A percentile compares a stretch with the other conserved stretches of the same genome.
phyloP scores from a whole-genome alignment of 1,140 invertebrate genomes.

The Eumeta japonica region DNA sequence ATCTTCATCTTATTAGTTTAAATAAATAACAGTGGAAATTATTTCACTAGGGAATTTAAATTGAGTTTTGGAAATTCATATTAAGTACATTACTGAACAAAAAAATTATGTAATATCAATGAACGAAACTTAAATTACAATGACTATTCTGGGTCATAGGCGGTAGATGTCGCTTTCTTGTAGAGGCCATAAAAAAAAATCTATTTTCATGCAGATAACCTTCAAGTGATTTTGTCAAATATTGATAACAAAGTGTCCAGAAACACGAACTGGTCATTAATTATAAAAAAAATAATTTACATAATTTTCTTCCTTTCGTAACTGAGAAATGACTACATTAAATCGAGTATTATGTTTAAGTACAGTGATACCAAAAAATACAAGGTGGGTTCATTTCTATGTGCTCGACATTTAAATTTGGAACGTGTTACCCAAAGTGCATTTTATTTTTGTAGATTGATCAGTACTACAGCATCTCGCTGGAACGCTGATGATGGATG shows the following conservation, averaged over 20 bases:
- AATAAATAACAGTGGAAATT: too few relatives aligned
- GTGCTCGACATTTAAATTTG: slow-evolving; percentile 21
- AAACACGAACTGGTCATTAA: neutral
- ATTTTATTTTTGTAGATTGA: slow-evolving; percentile 37
- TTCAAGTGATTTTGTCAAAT: slow-evolving; percentile 52
- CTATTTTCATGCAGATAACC: slow-evolving; percentile 48
- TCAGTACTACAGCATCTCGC: slow-evolving; percentile 47
- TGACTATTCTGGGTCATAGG: too few relatives aligned
- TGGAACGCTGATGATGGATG: slow-evolving; percentile 72
- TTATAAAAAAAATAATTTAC: neutral
- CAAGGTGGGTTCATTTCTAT: slow-evolving; percentile 26
- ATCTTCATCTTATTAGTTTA: too few relatives aligned
- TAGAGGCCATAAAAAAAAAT: too few relatives aligned
- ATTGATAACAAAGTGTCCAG: slow-evolving; percentile 33
- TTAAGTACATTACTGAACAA: too few relatives aligned
- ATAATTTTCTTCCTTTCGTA: neutral
- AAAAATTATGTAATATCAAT: too few relatives aligned
- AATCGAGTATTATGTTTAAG: slow-evolving; percentile 34
- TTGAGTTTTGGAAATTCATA: too few relatives aligned
- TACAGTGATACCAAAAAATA: slow-evolving; percentile 34
- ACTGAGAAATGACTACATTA: slow-evolving; percentile 35
- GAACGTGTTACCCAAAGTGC: slow-evolving; percentile 15
- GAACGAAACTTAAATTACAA: too few relatives aligned
- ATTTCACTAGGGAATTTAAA: too few relatives aligned
- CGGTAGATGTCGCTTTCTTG: too few relatives aligned